Conservation (phyloP, 2,797 vertebrate species). For the Rhynchonycteris naso region DNA sequence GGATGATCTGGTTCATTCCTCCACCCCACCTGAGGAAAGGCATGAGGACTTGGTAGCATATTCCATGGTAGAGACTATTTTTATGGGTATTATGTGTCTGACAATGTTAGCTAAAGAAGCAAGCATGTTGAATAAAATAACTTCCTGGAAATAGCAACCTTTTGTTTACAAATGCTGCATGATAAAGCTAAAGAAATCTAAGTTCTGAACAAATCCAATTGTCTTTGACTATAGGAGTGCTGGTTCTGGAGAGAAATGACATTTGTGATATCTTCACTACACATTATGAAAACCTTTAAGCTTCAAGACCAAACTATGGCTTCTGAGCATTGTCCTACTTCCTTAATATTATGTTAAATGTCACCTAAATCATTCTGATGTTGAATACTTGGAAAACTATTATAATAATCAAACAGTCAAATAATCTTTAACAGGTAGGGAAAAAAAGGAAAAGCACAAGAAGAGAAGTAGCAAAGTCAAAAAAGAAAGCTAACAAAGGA, state of each 20-base stretch:
- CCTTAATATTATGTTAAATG: slow-evolving; percentile 71
- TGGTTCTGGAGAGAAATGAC: slow-evolving; percentile 62
- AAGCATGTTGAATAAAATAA: slow-evolving; percentile 24
- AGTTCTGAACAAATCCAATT: slow-evolving; percentile 69
- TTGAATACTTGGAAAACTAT: slow-evolving; percentile 59
- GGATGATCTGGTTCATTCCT: neutral
- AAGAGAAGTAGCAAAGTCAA: neutral
- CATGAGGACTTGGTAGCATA: neutral
- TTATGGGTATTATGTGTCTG: neutral
- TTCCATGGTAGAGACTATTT: neutral
- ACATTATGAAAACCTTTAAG: slow-evolving; percentile 69
- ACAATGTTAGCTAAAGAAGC: neutral
- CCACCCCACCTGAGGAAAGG: neutral
- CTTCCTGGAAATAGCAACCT: slow-evolving; percentile 26
- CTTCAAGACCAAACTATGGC: slow-evolving; percentile 63
- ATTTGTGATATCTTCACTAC: slow-evolving; percentile 71
- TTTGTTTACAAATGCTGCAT: slow-evolving; percentile 55
- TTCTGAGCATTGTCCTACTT: slow-evolving; percentile 54
- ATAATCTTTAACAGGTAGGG: neutral
- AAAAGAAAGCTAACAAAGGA: neutral
- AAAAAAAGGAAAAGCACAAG: neutral
- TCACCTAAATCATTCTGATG: slow-evolving; percentile 62
- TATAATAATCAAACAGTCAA: slow-evolving; percentile 56
- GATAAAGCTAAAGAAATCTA: slow-evolving; percentile 55
- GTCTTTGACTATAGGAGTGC: slow-evolving; percentile 31